Percentiles rank a stretch among this genome's conserved stretches.
Conservation (phyloP, 2,113 vertebrate species). For the Bujurquina vittata region DNA sequence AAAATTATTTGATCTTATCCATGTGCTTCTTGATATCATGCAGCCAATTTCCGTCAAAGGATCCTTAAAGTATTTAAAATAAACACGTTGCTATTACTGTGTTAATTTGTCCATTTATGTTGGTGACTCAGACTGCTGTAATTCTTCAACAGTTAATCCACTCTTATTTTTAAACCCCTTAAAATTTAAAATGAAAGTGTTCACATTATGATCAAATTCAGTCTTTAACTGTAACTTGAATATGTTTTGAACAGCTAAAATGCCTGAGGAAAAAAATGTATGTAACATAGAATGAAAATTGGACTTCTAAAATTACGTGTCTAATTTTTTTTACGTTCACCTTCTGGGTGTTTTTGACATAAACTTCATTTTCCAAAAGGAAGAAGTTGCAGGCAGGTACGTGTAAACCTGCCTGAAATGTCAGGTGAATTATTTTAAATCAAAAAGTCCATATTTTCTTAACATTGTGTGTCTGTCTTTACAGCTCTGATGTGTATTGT, state of each 20-base stretch:
- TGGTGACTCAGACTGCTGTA: not conserved
- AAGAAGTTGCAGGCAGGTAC: not conserved
- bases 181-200: not conserved
- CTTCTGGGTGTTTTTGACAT: not conserved
- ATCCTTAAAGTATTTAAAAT: not conserved
- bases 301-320: not conserved
- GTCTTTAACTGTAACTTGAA: too few species aligned
- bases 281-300: not conserved
- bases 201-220: not conserved
- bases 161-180: not conserved
- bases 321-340: not conserved
- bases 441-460: not conserved
- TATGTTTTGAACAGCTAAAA: not conserved
- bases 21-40: not conserved
- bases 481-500: conserved; percentile 96
- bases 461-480: conserved; percentile 21
- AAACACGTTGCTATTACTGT: not conserved
- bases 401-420: not conserved
- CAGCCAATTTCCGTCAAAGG: not conserved
- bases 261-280: not conserved
- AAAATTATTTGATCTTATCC: not conserved
- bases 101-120: not conserved
- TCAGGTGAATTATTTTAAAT: not conserved
- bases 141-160: not conserved
- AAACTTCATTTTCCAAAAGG: not conserved